Base-by-base conservation (phyloP, 2,888 invertebrate species). In the Apodemia mormo region DNA sequence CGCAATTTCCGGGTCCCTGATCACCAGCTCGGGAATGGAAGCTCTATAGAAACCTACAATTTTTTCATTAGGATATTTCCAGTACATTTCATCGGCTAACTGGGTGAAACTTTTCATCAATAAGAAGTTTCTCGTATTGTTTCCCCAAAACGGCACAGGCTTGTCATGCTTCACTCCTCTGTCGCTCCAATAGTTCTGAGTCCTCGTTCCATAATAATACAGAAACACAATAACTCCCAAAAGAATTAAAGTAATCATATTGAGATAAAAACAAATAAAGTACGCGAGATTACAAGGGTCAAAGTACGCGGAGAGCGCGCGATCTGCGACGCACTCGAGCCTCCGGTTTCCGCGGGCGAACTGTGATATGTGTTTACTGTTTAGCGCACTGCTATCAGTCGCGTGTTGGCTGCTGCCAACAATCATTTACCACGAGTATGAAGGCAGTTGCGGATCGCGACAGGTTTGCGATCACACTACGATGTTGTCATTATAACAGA, bases 31-130 rank as follows among this genome's bases (percentile, higher is more conserved):
- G 2, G 86, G 86, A 2, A 71, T 75, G 12, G 73, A 74, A 2
- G 80, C 82, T 6, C 87, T 79, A 73, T 78, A 89, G 72, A 80
- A 83, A 2, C 89, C 89, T 0, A 89, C 86, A 10, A 84, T 79
- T 45, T 79, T 80, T 71, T 88, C 87, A 0, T 78, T 75, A 0
- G 88, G 88, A 71, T 82, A 87, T 71, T 81, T 83, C 79, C 82
- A 80, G 74, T 88, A 89, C 10, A 77, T 73, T n/a, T 87, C 85
- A 0, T 77, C 80, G 2, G 79, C 70, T 10, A 78, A 73, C 71
- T 87, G 76, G 2, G 84, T 78, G 14, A 83, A 72, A 72, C 88
- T 87, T 68, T 77, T 80, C 65, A 76, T 78, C 70, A 80, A 70
- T 4, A 86, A 72, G 68, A 81, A 85, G 14, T 82, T 79, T 14